Evolutionary conservation across 2,888 invertebrate genomes (phyloP).

Genomic region (Phyto melanocephala): DNA sequence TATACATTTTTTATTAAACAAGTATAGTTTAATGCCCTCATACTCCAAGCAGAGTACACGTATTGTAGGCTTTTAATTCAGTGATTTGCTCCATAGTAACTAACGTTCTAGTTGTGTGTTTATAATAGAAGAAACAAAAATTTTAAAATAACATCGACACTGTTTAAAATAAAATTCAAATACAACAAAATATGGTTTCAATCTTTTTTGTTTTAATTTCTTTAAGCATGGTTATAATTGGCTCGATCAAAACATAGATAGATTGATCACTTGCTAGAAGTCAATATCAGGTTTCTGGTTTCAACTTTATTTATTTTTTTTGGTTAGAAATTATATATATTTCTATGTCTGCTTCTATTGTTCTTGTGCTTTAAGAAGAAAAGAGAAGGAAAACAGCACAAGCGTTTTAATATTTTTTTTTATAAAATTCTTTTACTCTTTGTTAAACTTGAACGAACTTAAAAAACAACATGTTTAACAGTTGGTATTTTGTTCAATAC

Average conservation of each 20-base stretch:
- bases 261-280: not conserved
- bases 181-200: slow-evolving; percentile 24
- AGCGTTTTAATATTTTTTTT: slow-evolving; percentile 9
- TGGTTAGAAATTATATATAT: slow-evolving; percentile 5
- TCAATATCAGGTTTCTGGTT: not conserved
- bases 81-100: not conserved
- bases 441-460: slow-evolving; percentile 9
- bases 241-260: not conserved
- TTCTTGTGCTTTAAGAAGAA: not conserved
- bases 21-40: slow-evolving; percentile 54
- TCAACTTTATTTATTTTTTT: slow-evolving; percentile 5
- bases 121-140: slow-evolving; percentile 1
- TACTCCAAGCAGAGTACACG: slow-evolving; percentile 32
- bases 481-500: slow-evolving; percentile 30
- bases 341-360: not conserved
- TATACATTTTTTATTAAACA: not conserved
- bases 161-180: slow-evolving; percentile 31
- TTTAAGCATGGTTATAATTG: slow-evolving; percentile 34
- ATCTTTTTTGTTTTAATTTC: not conserved
- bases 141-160: not conserved
- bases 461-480: slow-evolving; percentile 39
- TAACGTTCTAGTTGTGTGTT: not conserved
- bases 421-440: not conserved
- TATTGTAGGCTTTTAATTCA: slow-evolving; percentile 13
- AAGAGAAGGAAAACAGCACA: slow-evolving; percentile 2